Evolutionary conservation across 2,888 invertebrate species (phyloP), one percentile per base, ranked within the genome.

Genomic region (Synergus japonicus): DNA sequence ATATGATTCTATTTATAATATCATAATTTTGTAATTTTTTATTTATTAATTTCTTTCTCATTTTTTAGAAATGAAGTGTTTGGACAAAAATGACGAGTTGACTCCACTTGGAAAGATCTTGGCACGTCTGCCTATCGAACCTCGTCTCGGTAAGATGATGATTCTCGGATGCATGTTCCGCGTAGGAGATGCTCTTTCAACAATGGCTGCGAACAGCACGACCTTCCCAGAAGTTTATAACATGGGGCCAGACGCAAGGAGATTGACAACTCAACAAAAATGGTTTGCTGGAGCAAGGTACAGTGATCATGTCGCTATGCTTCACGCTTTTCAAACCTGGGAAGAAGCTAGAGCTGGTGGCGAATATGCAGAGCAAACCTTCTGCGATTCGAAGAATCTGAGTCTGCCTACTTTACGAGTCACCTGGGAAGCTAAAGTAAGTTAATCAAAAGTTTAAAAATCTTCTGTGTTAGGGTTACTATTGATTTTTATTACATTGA

Each of bases 131-230:
- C 99, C 99, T 0, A 97, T 99, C 81, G 99, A 99, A 89, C 99
- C 99, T 0, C 95, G 98, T 0, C 94, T 99, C 8, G 99, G 99
- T 18, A 99, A 98, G 93, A 98, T 98, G 97, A 96, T 98, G 94
- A 96, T 99, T 54, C 93, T 99, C 12, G 98, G 98, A n/a, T 96
- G 97, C 85, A 96, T 98, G 79, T 96, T 99, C 88, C 96, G 96
- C 84, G 96, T 97, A 82, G 98, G 98, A 0, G 98, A 98, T 91
- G 96, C 98, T 0, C 93, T 98, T 76, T 96, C 97, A 12, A 97
- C 97, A 0, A 97, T 99, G 94, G 98, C 99, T 0, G 98, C 99
- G 13, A 98, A 98, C 92, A 97, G 97, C 8, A 97, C 98, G 60
- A 98, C 98, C 0, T 98, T 98, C 92, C 98, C 98, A 0, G 98